Conservation (phyloP, 2,888 invertebrate species). For the Blastobasis adustella region DNA sequence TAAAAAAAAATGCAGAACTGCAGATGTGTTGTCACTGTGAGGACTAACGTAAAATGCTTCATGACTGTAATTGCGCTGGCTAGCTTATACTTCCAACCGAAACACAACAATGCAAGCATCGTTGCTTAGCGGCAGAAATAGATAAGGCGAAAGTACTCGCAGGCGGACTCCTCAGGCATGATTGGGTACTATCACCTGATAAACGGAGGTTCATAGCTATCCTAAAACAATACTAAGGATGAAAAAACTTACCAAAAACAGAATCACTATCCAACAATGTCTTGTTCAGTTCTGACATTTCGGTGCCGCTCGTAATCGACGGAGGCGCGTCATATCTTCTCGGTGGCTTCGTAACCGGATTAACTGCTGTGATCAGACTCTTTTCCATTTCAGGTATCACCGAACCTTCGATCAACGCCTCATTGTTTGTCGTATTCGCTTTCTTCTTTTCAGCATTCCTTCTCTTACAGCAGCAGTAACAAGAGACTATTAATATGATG, state of each 20-base stretch:
- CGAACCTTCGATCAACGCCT: slow-evolving; percentile 83
- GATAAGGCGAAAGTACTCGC: too few relatives aligned
- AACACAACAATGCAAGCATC: too few relatives aligned
- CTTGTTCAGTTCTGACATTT: slow-evolving; percentile 87
- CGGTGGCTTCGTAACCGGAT: slow-evolving; percentile 89
- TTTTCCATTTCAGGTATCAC: slow-evolving; percentile 90
- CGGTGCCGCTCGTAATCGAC: slow-evolving; percentile 82
- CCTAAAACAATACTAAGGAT: background rate
- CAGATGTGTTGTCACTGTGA: too few relatives aligned
- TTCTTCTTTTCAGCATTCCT: slow-evolving; percentile 73
- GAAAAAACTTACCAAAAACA: slow-evolving; percentile 78
- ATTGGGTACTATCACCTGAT: background rate
- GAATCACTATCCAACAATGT: slow-evolving; percentile 88
- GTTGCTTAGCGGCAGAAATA: too few relatives aligned
- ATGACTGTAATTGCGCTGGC: too few relatives aligned
- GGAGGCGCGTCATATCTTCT: slow-evolving; percentile 83
- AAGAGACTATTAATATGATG: slow-evolving; percentile 63
- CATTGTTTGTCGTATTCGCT: slow-evolving; percentile 76
- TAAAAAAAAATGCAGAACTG: too few relatives aligned
- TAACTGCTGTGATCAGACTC: slow-evolving; percentile 87
- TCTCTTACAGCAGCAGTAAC: slow-evolving; percentile 74
- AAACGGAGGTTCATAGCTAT: background rate
- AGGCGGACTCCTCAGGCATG: too few relatives aligned
- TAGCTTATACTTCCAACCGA: too few relatives aligned
- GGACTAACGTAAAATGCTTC: too few relatives aligned